A percentile compares a stretch with the other conserved stretches of the same genome.
phyloP scores from a whole-genome alignment of 2,113 vertebrate species.

The Copsychus sechellarum region DNA sequence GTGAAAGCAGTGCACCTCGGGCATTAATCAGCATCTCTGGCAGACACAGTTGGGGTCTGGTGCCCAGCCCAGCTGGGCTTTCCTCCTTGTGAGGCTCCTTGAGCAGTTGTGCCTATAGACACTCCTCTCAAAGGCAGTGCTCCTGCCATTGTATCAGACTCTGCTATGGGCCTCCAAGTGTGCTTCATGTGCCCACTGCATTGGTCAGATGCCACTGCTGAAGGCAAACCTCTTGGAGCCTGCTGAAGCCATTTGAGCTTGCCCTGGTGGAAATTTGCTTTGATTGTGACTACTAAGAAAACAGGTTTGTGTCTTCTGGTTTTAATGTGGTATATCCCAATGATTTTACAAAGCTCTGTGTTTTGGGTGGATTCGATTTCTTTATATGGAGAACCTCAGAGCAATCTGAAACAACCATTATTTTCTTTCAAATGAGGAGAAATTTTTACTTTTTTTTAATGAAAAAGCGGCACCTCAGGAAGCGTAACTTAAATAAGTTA shows the following conservation, averaged over 20 bases:
- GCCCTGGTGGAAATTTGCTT: not conserved
- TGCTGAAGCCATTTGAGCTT: not conserved
- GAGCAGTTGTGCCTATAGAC: not conserved
- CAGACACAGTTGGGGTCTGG: not conserved
- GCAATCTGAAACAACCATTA: not conserved
- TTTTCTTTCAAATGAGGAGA: not conserved
- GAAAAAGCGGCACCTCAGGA: not conserved
- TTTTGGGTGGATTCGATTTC: not conserved
- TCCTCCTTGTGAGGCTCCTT: not conserved
- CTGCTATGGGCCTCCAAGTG: not conserved
- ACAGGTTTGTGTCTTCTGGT: not conserved
- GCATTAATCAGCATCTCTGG: not conserved
- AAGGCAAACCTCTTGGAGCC: not conserved
- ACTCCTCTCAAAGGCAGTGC: not conserved
- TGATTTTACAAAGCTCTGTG: not conserved
- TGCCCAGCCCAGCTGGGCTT: not conserved
- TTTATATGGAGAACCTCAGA: not conserved
- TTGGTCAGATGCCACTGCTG: not conserved
- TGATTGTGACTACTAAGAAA: not conserved
- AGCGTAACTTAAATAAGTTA: not conserved
- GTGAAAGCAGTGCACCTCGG: not conserved
- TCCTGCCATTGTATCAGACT: not conserved
- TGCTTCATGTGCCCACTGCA: not conserved
- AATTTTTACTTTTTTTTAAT: not conserved
- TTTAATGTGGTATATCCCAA: not conserved